Conservation (phyloP, 2,113 vertebrate species). For the Tympanuchus pallidicinctus region DNA sequence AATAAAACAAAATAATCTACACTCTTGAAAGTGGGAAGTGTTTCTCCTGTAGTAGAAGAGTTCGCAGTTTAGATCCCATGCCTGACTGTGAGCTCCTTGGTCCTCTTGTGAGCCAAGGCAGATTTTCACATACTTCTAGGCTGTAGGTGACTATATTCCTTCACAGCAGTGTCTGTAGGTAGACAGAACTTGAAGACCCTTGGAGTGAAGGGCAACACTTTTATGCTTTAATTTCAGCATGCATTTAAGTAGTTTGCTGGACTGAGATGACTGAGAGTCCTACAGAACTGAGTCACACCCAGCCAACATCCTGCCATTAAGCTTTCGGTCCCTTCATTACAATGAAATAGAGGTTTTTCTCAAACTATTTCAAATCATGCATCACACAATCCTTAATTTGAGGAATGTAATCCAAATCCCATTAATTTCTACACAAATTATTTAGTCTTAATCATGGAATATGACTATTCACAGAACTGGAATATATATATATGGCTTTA, state of each 20-base stretch:
- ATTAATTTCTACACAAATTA: not conserved
- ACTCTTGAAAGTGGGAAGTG: not conserved
- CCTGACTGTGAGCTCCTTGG: fast-evolving
- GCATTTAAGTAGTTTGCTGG: not conserved
- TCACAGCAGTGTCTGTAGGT: not conserved
- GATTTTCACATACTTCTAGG: not conserved
- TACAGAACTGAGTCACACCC: not conserved
- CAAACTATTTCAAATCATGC: not conserved
- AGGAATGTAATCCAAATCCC: not conserved
- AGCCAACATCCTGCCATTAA: not conserved
- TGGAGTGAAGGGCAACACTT: not conserved
- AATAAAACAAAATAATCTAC: not conserved
- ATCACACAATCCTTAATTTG: not conserved
- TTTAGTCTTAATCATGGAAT: not conserved
- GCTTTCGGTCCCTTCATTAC: not conserved
- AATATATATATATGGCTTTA: not conserved
- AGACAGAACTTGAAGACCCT: not conserved
- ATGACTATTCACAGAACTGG: not conserved
- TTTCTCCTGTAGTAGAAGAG: not conserved
- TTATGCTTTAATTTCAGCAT: not conserved
- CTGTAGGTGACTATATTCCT: not conserved
- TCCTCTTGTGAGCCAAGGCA: not conserved
- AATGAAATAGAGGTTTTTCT: not conserved
- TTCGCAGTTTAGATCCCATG: not conserved
- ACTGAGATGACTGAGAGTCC: not conserved